Evolutionary conservation across 2,113 vertebrate species (phyloP).

Genomic region (Pangasianodon gigas): DNA sequence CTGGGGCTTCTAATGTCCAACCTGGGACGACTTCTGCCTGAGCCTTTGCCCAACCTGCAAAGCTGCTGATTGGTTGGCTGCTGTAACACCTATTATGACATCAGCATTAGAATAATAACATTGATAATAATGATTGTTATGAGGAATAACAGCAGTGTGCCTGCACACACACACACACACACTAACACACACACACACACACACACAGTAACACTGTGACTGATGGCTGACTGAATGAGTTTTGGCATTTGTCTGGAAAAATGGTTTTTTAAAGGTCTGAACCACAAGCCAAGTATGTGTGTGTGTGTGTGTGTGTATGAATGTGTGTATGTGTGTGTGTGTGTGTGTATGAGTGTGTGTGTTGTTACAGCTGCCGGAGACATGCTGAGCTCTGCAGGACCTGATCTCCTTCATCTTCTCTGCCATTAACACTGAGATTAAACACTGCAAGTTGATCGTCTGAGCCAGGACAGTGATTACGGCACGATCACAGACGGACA

Average conservation of each 20-base stretch:
- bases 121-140: neutral
- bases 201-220: neutral
- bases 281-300: neutral
- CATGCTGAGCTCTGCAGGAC: constrained; percentile 3
- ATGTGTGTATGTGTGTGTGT: neutral
- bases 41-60: neutral
- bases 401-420: neutral
- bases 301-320: too few species aligned
- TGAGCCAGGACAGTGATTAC: neutral
- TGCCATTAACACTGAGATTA: neutral
- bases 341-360: constrained; percentile 19
- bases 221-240: neutral
- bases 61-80: neutral
- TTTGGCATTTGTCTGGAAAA: neutral
- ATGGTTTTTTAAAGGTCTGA: neutral
- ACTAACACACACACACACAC: neutral
- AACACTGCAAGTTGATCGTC: neutral
- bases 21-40: too few species aligned
- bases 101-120: neutral
- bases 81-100: neutral
- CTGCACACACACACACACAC: neutral
- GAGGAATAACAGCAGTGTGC: neutral
- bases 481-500: neutral
- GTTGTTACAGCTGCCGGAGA: constrained; percentile 4
- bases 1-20: too few species aligned